Evolutionary conservation across 2,888 invertebrate species (phyloP).

Genomic region (Bruchidius siliquastri): DNA sequence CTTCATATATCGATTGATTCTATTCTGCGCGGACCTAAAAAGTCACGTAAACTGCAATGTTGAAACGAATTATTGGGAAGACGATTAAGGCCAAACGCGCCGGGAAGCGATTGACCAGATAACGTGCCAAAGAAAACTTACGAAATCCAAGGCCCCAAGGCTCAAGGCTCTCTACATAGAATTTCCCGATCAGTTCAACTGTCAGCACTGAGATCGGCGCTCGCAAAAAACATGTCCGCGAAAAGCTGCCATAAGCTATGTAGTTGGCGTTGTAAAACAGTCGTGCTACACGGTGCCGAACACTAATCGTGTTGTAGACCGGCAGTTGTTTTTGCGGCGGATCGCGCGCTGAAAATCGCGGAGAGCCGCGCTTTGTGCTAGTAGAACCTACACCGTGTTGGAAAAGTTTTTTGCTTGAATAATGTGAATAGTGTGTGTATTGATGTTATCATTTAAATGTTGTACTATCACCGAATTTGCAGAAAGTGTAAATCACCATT

Average conservation of each 20-base stretch:
- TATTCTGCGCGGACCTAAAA: background rate
- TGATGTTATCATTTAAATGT: no score
- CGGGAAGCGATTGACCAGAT: background rate
- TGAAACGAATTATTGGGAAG: background rate
- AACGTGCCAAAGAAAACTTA: background rate
- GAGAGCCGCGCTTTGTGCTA: background rate
- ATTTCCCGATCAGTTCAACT: background rate
- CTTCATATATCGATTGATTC: background rate
- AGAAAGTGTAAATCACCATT: no score
- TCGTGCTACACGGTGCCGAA: slow-evolving; percentile 11
- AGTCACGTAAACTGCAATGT: background rate
- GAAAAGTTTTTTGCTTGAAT: no score
- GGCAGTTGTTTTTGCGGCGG: background rate
- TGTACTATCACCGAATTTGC: no score
- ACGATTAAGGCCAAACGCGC: background rate
- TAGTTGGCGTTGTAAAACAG: slow-evolving; percentile 11
- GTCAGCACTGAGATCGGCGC: background rate
- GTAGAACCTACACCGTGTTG: background rate
- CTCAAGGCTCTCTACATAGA: background rate
- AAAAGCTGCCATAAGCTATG: background rate
- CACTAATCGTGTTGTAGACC: slow-evolving; percentile 1
- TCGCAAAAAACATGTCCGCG: background rate
- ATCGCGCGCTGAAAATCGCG: slow-evolving; percentile 7
- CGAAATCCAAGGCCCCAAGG: background rate
- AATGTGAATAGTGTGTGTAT: no score